Conservation (phyloP, 1,140 invertebrate genomes). For the Pissodes strobi region DNA sequence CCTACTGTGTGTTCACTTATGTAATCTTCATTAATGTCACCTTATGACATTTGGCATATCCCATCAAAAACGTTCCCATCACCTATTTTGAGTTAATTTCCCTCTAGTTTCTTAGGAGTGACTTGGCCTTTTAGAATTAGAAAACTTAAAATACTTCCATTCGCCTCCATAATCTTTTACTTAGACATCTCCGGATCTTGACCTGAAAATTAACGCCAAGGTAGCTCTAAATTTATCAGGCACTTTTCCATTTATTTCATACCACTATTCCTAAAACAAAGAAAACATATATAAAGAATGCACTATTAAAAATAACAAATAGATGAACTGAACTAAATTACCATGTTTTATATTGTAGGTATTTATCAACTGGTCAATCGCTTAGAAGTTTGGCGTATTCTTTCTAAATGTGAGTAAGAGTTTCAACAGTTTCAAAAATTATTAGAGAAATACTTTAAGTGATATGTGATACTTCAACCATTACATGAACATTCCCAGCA, state of each 20-base stretch:
- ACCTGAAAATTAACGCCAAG: conserved; percentile 45
- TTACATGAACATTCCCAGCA: conserved; percentile 41
- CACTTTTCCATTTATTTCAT: conserved; percentile 59
- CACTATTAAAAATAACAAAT: conserved; percentile 14
- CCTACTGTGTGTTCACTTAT: too few species aligned
- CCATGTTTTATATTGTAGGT: conserved; percentile 23
- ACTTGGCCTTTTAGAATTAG: conserved; percentile 33
- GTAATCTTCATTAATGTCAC: too few species aligned
- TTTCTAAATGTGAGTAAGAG: conserved; percentile 45
- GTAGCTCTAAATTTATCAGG: conserved; percentile 57
- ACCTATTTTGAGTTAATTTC: not conserved
- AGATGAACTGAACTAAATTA: not conserved
- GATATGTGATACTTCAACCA: conserved; percentile 47
- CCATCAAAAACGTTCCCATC: not conserved
- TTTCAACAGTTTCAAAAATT: conserved; percentile 42
- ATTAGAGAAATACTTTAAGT: conserved; percentile 47
- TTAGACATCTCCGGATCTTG: conserved; percentile 25
- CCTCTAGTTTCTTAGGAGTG: not conserved
- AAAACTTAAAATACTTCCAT: conserved; percentile 33
- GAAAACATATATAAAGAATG: conserved; percentile 9
- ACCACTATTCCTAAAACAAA: conserved; percentile 56
- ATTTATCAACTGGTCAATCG: too few species aligned
- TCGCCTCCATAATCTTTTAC: not conserved
- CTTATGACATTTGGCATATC: too few species aligned
- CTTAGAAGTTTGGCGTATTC: conserved; percentile 44